Evolutionary conservation across 2,888 invertebrate species (phyloP), one percentile per base, ranked within the genome.

Genomic region (Philereme vetulata): DNA sequence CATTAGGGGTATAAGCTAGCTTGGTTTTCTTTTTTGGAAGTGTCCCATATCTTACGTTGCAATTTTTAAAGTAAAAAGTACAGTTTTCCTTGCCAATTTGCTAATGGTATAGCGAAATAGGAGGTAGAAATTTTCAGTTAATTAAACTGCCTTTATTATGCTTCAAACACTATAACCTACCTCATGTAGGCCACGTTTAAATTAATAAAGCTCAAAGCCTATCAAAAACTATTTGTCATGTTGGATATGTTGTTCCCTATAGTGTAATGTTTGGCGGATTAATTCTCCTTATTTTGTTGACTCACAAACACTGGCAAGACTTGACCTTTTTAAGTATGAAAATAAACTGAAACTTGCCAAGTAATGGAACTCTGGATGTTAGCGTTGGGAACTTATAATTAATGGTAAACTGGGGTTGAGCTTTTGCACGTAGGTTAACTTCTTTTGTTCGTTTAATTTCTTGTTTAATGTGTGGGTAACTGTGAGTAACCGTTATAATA

Each of bases 281-380:
- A 67, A 70, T 69, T 72, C 65, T 68, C 64, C 66, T 70, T 65
- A 68, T 71, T 68, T 55, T 67, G 72, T 74, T 71, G 67, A 69
- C 66, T 61, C 67, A 55, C 53, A 21, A 1, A 21, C 21, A 21
- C 64, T 48, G 56, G 67, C 54, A 64, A 65, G 61, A 68, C 66
- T 58, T 72, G 65, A 67, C 69, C 74, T 72, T 72, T 68, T 72
- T 63, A 67, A 62, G 60, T 64, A 48, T 66, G 57, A 66, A 71
- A 75, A 73, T 65, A 70, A 71, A 73, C 67, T 63, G 52, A 64
- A 65, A 67, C 65, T 66, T 68, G 50, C 38, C 10, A 64, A 67
- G 65, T 72, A 74, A 75, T 72, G 66, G 60, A 64, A 64, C 69
- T 67, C 57, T 51, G 59, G 46, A 61, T 65, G 60, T 68, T 67